Evolutionary conservation across 2,797 vertebrate species (phyloP).

Genomic region (Pempheris klunzingeri): DNA sequence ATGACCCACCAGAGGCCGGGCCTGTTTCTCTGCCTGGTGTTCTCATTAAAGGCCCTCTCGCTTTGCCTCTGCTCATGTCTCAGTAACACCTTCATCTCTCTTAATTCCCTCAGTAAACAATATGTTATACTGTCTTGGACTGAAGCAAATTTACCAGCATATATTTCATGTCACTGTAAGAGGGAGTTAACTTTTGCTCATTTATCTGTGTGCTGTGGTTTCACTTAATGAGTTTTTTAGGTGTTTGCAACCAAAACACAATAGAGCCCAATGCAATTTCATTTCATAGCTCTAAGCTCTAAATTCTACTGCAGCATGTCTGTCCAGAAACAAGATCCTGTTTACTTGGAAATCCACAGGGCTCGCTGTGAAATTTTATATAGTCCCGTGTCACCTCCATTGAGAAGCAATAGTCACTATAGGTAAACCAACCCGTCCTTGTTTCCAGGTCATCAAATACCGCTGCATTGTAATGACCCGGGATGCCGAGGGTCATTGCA

Average conservation of each 20-base stretch:
- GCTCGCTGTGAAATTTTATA: neutral
- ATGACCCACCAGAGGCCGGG: slow-evolving; percentile 35
- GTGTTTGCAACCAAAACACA: neutral
- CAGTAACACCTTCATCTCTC: slow-evolving; percentile 16
- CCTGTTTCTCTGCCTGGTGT: slow-evolving; percentile 17
- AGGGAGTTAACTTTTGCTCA: neutral
- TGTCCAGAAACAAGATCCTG: neutral
- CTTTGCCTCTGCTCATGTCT: slow-evolving; percentile 15
- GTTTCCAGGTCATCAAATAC: too few species aligned
- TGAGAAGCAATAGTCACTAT: neutral
- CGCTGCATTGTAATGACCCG: too few species aligned
- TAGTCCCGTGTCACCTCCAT: too few species aligned
- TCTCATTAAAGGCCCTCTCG: slow-evolving; percentile 50
- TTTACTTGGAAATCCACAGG: neutral
- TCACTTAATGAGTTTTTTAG: neutral
- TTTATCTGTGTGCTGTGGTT: neutral
- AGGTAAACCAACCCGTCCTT: neutral
- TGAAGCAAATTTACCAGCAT: neutral
- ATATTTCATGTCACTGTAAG: neutral
- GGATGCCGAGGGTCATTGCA: too few species aligned
- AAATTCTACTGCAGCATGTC: neutral
- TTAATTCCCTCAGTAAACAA: slow-evolving; percentile 2
- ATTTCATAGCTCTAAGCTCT: neutral
- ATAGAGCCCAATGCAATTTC: neutral
- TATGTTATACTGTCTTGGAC: neutral